phyloP scores from a whole-genome alignment of 1,140 invertebrate species.

The Drosophila sp. region DNA sequence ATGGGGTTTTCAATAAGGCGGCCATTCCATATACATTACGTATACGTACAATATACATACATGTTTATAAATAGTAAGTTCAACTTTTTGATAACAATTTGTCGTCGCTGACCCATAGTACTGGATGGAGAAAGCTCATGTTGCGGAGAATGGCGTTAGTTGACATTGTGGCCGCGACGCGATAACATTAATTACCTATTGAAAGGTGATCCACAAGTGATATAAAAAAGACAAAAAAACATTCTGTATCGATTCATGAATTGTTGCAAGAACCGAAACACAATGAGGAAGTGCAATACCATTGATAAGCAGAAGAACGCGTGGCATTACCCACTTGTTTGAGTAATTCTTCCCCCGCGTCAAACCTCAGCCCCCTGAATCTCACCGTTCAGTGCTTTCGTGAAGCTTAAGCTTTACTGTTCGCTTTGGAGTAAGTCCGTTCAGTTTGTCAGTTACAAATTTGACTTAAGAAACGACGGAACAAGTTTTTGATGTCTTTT shows the following conservation, averaged over 20 bases:
- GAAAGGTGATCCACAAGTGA: background rate
- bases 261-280: slow-evolving; percentile 6
- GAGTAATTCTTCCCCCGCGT: slow-evolving; percentile 2
- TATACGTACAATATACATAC: too few species aligned
- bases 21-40: too few species aligned
- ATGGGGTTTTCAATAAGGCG: too few species aligned
- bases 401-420: slow-evolving; percentile 14
- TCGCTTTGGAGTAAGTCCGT: slow-evolving; percentile 15
- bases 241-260: slow-evolving; percentile 6
- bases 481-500: background rate
- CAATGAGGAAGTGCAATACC: background rate
- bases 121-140: slow-evolving; percentile 1
- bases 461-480: slow-evolving; percentile 30
- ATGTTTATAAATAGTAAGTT: too few species aligned
- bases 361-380: background rate
- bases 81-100: background rate
- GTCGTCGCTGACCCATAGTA: background rate
- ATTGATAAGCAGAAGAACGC: background rate
- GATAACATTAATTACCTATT: slow-evolving; percentile 3
- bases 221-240: background rate
- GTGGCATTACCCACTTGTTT: slow-evolving; percentile 19
- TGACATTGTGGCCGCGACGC: slow-evolving; percentile 12
- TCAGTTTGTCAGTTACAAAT: slow-evolving; percentile 41
- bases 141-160: slow-evolving; percentile 7
- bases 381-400: background rate